A percentile compares a stretch with the other conserved stretches of the same genome.
These are phyloP conservation scores for Tor tambroides DNA, from an alignment of 2,113 vertebrate genomes.

Conservation along the genomic window DNA sequence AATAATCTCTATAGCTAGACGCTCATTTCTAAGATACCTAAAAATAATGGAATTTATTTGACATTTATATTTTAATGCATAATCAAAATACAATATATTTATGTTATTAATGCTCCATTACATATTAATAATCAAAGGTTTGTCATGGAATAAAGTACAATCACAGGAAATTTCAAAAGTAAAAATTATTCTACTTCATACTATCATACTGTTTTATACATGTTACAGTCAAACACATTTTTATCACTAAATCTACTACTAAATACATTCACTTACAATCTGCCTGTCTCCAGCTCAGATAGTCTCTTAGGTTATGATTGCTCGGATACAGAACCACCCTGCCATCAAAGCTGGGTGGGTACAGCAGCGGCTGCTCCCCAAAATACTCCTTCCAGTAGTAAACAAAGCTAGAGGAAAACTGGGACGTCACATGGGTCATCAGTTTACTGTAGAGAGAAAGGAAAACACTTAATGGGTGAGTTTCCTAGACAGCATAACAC, in stretches of 20 bases:
- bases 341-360: constrained; percentile 94
- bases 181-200: background rate
- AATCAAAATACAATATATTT: no score
- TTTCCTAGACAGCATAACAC: background rate
- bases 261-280: constrained; percentile 85
- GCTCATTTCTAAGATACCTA: background rate
- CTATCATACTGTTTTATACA: background rate
- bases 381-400: constrained; percentile 97
- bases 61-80: background rate
- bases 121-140: background rate
- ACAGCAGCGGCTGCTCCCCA: constrained; percentile 86
- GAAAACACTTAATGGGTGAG: background rate
- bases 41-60: background rate
- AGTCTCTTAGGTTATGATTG: constrained; percentile 91
- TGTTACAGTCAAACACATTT: background rate
- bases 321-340: constrained; percentile 93
- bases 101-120: background rate
- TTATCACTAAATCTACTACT: background rate
- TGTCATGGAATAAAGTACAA: background rate
- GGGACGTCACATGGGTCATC: constrained; percentile 95
- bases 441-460: constrained; percentile 84
- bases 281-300: constrained; percentile 97
- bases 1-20: background rate
- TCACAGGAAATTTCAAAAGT: background rate
- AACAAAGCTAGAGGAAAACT: constrained; percentile 96